A percentile compares a stretch with the other conserved stretches of the same genome.
These are phyloP conservation scores for Sylvilagus bachmani DNA, from an alignment of 2,113 vertebrate genomes.

Conservation along the genomic window DNA sequence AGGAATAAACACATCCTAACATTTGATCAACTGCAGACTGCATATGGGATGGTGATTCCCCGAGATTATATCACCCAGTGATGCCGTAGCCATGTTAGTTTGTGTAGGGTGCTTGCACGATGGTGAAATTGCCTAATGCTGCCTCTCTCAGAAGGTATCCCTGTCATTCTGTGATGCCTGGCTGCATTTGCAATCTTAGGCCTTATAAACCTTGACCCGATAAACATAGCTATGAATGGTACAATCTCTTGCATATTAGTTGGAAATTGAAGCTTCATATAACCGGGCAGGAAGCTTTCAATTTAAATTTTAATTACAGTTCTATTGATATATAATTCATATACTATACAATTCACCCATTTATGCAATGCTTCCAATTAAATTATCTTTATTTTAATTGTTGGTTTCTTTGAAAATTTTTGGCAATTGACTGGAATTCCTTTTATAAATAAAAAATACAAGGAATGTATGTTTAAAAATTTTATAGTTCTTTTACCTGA, in stretches of 20 bases:
- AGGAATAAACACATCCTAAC: too few species aligned
- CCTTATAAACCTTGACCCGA: neutral
- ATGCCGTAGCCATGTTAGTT: too few species aligned
- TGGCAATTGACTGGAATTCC: neutral
- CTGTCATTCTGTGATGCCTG: too few species aligned
- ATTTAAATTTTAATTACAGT: neutral
- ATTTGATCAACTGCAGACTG: too few species aligned
- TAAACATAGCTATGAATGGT: neutral
- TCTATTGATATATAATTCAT: neutral
- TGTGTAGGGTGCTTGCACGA: too few species aligned
- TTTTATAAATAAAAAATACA: slow-evolving; percentile 17
- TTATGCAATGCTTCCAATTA: neutral
- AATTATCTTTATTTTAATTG: slow-evolving; percentile 41
- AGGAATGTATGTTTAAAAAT: slow-evolving; percentile 1
- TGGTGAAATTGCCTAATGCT: too few species aligned
- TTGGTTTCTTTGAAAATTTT: neutral
- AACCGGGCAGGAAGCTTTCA: too few species aligned
- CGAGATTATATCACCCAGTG: too few species aligned
- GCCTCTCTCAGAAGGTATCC: too few species aligned
- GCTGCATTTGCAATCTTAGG: neutral
- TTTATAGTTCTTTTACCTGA: neutral
- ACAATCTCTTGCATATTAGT: neutral
- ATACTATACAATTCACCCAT: neutral
- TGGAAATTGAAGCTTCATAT: neutral
- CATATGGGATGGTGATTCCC: too few species aligned